Evolutionary conservation across 2,113 vertebrate species (phyloP).

Genomic region (Sigmodon hispidus): DNA sequence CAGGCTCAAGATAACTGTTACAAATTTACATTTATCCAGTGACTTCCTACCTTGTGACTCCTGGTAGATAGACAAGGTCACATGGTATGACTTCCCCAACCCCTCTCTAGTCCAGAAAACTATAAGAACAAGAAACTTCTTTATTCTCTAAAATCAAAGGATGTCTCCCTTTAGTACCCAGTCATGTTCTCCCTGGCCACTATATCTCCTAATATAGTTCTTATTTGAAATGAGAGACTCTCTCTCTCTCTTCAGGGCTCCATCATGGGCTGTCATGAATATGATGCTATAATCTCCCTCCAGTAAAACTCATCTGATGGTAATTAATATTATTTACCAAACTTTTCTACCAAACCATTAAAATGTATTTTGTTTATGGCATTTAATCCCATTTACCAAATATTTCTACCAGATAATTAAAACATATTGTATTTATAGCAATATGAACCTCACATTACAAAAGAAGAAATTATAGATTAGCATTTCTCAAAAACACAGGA

Average conservation of each 20-base stretch:
- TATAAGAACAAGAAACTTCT: neutral
- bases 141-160: neutral
- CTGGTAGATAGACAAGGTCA: neutral
- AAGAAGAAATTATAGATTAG: neutral
- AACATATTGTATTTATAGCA: neutral
- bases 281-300: neutral
- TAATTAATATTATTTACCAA: neutral
- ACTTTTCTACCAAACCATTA: neutral
- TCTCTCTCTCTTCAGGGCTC: neutral
- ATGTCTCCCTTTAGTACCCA: neutral
- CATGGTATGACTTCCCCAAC: neutral
- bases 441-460: neutral
- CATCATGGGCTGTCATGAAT: neutral
- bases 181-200: neutral
- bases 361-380: neutral
- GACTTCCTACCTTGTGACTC: neutral
- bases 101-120: neutral
- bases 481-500: neutral
- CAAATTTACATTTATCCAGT: neutral
- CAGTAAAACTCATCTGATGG: too few relatives aligned
- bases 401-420: neutral
- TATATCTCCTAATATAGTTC: neutral
- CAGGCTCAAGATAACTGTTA: neutral
- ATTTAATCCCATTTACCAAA: neutral
- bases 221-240: neutral